Evolutionary conservation across 2,888 invertebrate genomes (phyloP).

Genomic region (Hypsopygia costalis): DNA sequence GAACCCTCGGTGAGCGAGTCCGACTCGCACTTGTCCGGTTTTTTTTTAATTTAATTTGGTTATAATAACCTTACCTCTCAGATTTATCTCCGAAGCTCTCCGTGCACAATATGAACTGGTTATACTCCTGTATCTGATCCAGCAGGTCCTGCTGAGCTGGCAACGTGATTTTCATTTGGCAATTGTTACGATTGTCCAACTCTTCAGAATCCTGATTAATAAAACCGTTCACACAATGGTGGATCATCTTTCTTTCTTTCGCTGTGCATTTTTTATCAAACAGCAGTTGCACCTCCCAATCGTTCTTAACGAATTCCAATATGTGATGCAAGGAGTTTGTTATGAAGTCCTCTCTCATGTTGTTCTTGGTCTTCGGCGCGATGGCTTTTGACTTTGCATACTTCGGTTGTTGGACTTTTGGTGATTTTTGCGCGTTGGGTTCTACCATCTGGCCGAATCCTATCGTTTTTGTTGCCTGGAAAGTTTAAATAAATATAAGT

Average conservation of each 20-base stretch:
- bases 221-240: conserved; percentile 27
- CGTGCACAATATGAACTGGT: conserved; percentile 35
- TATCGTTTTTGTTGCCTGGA: conserved; percentile 28
- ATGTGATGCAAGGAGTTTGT: conserved; percentile 37
- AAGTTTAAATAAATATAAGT: neutral
- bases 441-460: conserved; percentile 27
- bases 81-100: conserved; percentile 32
- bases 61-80: conserved; percentile 30
- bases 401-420: neutral
- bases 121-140: conserved; percentile 31
- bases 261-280: conserved; percentile 29
- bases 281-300: conserved; percentile 33
- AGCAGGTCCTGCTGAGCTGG: conserved; percentile 25
- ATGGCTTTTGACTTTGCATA: neutral
- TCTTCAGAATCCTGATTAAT: conserved; percentile 16
- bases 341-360: conserved; percentile 21
- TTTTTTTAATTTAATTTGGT: neutral
- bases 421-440: neutral
- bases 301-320: conserved; percentile 47
- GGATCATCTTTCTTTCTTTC: conserved; percentile 34
- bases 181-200: neutral
- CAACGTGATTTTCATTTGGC: conserved; percentile 9
- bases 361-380: conserved; percentile 2
- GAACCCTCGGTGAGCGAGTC: too few relatives aligned
- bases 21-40: too few relatives aligned